A percentile compares a stretch with the other conserved stretches of the same genome.
Evolutionary conservation across 2,888 invertebrate genomes (phyloP).

Genomic region (Spodoptera exigua): DNA sequence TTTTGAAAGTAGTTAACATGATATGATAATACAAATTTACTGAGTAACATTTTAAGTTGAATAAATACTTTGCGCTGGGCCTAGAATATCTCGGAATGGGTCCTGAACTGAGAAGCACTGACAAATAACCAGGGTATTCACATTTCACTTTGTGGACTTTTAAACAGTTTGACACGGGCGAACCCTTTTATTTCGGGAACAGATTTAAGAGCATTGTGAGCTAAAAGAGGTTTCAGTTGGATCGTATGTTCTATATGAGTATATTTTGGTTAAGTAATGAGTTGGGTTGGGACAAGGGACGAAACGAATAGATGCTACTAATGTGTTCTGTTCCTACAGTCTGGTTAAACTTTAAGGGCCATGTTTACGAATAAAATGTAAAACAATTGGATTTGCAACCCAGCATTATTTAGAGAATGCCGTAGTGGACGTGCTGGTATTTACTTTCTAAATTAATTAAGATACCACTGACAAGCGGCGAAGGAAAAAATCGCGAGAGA

Average conservation of each 20-base stretch:
- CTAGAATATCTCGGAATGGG: constrained; percentile 6
- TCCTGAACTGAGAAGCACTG: constrained; percentile 2
- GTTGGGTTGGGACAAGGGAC: not conserved
- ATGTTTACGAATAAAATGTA: constrained; percentile 1
- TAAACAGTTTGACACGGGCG: constrained; percentile 9
- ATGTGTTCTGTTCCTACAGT: not conserved
- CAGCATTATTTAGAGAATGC: not conserved
- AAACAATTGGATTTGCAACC: not conserved
- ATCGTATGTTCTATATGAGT: not conserved
- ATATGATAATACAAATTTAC: no score
- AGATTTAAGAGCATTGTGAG: constrained; percentile 4
- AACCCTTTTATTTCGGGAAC: constrained; percentile 24
- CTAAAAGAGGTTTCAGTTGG: constrained; percentile 15
- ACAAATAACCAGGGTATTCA: constrained; percentile 9
- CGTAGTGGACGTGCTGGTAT: no score
- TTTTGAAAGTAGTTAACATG: no score
- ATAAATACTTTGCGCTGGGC: not conserved
- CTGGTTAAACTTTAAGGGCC: not conserved
- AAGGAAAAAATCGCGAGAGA: no score
- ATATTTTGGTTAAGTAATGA: constrained; percentile 2
- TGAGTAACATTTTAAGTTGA: no score
- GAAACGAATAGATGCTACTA: not conserved
- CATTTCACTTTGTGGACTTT: constrained; percentile 28
- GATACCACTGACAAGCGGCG: no score
- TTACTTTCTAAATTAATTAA: no score